Evolutionary conservation across 2,113 vertebrate genomes (phyloP).

Genomic region (Daubentonia madagascariensis): DNA sequence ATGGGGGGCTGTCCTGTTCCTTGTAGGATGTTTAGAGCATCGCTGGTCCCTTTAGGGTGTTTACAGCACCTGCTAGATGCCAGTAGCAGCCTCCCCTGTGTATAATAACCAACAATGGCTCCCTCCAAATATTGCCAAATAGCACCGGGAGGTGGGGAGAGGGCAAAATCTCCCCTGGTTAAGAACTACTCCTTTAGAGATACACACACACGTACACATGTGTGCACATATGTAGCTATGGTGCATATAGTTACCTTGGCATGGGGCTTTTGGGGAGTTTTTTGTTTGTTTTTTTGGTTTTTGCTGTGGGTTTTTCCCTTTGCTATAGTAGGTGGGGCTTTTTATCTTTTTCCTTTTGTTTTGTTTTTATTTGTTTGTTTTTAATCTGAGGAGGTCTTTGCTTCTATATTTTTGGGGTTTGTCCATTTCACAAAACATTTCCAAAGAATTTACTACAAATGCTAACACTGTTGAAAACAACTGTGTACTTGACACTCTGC

Average conservation of each 20-base stretch:
- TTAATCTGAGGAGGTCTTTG: background rate
- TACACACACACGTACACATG: background rate
- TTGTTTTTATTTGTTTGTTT: background rate
- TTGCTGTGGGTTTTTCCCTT: background rate
- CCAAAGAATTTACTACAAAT: background rate
- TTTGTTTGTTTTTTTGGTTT: background rate
- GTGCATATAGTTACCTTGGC: background rate
- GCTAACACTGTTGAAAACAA: background rate
- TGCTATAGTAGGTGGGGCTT: background rate
- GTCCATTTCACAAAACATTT: constrained; percentile 11
- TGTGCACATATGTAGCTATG: background rate
- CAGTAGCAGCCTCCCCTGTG: background rate
- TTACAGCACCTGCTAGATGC: background rate
- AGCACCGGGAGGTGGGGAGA: too few relatives aligned
- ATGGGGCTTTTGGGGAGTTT: background rate
- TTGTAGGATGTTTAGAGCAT: background rate
- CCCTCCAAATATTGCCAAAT: background rate
- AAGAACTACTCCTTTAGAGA: background rate
- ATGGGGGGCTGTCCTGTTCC: background rate
- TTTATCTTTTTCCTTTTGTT: background rate
- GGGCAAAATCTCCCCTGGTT: background rate
- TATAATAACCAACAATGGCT: background rate
- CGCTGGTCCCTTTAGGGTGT: background rate
- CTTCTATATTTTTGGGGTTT: background rate
- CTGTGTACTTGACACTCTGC: background rate